These are phyloP conservation scores for Lissonota sp. DNA, from an alignment of 2,888 invertebrate species.

Conservation along the genomic window DNA sequence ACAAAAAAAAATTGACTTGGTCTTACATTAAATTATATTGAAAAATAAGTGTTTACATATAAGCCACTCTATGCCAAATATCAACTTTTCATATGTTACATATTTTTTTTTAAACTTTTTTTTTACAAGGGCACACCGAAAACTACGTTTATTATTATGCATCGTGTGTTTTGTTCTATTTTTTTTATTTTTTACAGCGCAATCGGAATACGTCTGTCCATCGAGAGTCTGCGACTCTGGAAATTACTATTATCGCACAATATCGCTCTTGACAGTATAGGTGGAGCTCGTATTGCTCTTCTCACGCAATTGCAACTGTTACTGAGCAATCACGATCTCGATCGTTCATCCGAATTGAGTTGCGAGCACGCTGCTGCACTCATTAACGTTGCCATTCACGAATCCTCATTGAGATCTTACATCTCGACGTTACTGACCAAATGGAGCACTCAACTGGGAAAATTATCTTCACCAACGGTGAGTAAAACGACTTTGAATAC, in stretches of 20 bases:
- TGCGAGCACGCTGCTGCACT: constrained; percentile 80
- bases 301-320: constrained; percentile 76
- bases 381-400: constrained; percentile 72
- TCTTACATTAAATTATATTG: too few species aligned
- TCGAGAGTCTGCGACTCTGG: constrained; percentile 81
- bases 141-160: background rate
- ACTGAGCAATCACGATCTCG: constrained; percentile 76
- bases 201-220: constrained; percentile 72
- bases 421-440: constrained; percentile 75
- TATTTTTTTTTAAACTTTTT: background rate
- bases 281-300: constrained; percentile 74
- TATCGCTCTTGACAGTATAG: constrained; percentile 75
- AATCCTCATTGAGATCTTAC: constrained; percentile 69
- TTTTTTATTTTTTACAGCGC: constrained; percentile 60
- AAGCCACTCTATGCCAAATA: too few species aligned
- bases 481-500: constrained; percentile 43
- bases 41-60: too few species aligned
- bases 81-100: too few species aligned
- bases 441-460: constrained; percentile 78
- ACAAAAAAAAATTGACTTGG: too few species aligned
- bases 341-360: constrained; percentile 74
- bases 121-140: background rate
- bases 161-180: background rate
- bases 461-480: constrained; percentile 72
- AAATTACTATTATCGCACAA: constrained; percentile 73